Base-by-base conservation (phyloP, 1,140 invertebrate genomes). In the Hypothenemus hampei region DNA sequence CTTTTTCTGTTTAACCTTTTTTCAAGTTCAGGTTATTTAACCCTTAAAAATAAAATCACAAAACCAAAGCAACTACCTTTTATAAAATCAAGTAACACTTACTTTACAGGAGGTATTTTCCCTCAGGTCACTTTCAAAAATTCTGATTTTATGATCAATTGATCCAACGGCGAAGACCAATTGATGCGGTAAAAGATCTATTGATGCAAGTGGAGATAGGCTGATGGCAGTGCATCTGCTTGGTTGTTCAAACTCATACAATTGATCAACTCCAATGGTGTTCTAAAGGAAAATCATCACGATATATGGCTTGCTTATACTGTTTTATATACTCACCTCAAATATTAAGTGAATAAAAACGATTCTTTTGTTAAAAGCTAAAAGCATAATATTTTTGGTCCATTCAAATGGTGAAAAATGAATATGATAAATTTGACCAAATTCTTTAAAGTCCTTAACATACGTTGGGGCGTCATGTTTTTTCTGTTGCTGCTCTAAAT, bases 191-290 rank as follows among this genome's bases (percentile, higher is more conserved):
- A 81, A 68, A 24, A 75, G 64, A 29, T 71, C 78, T 1, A 84
- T 58, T 4, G 79, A 82, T 19, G 81, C 82, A 59, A 82, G 78
- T 33, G 82, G 81, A 48, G 81, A 81, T 70, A 82, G 78, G 23
- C 77, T 72, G 4, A 84, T 60, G 2, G 75, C 69, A 54, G 77
- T 73, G 41, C 77, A 75, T 62, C 76, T 70, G 24, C 66, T 74
- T 22, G 73, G 72, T 54, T 81, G 74, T 37, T 77, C 67, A 60
- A 82, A 73, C 46, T 77, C 69, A 18, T 58, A 47, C 6, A 46
- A 13, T 31, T 33, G n/a, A 10, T 46, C 23, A 10, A 46, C 13
- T n/a, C 29, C 15, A 10, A 18, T 15, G 13, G 13, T 19, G 5
- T 46, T 26, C 23, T 31, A 31, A 19, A 46, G 13, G 23, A 10